Evolutionary conservation across 2,888 invertebrate species (phyloP), one percentile per base, ranked within the genome.

Genomic region (Drosophila diplacantha): DNA sequence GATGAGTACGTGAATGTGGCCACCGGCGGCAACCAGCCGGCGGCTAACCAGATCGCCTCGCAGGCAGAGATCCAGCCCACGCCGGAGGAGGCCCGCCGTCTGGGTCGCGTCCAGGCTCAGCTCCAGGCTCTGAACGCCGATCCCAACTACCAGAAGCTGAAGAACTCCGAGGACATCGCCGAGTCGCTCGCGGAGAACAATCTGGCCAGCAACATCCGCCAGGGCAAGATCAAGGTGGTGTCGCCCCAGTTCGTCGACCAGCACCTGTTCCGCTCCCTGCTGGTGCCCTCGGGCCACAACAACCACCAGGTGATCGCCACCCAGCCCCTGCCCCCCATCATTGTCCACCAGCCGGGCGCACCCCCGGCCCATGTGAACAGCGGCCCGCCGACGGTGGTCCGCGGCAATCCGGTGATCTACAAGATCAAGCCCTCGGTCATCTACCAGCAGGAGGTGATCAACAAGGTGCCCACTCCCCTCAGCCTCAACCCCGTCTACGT

Each of bases 401-500:
- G 84, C 35, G 86, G 86, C 59, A 84, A 86, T 24, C 87, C 87
- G 39, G 85, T 87, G 59, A 83, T 87, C 65, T 87, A 87, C 69
- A 87, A 85, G 72, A 84, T 87, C 62, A 86, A 86, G 73, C 87
- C 87, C 5, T 86, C 84, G 32, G 80, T 87, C 41, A 84, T 87
- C 68, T 86, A 83, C 49, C 87, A 87, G 66, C 87, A 87, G 69
- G 86, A 87, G 73, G 85, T 87, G 35, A 86, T 87, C 75, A 86
- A 87, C 74, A 85, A 85, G 69, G 85, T 86, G 64, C 87, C 87
- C 34, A 79, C 86, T 14, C 86, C 87, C 9, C 74, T 87, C 35
- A 86, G 84, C 72, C 76, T 87, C 22, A 87, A 87, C 49, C 87
- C 87, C 38, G 87, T 87, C 62, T 87, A 87, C 74, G 87, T 87